A percentile compares a stretch with the other conserved stretches of the same genome.
phyloP scores from a whole-genome alignment of 2,797 vertebrate genomes.

The Alcedo quadribrachys region DNA sequence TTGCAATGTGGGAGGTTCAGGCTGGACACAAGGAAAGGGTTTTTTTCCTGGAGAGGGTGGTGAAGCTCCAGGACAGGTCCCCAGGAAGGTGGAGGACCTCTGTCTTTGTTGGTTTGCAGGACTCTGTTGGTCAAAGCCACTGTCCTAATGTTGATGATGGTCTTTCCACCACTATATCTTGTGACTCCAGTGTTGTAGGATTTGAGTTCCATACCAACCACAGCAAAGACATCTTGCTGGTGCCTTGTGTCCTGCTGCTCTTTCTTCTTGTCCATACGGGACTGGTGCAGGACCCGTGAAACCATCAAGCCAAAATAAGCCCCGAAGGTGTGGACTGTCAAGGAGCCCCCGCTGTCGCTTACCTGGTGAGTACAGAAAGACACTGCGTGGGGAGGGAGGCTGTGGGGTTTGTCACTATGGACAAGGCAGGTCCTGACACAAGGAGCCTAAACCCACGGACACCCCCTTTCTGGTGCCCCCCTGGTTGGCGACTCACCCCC shows the following conservation, averaged over 20 bases:
- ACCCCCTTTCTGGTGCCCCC: background rate
- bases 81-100: background rate
- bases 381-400: accelerated
- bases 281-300: constrained; percentile 83
- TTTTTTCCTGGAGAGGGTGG: background rate
- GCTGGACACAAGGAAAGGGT: accelerated
- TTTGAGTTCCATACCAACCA: constrained; percentile 80
- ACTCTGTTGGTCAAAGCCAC: background rate
- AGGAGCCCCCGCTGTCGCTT: constrained; percentile 88
- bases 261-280: constrained; percentile 79
- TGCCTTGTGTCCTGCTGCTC: constrained; percentile 78
- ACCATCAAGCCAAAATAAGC: constrained; percentile 92
- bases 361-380: constrained; percentile 72
- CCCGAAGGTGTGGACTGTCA: constrained; percentile 93
- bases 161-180: background rate
- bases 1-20: background rate
- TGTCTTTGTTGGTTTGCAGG: background rate
- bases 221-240: constrained; percentile 87
- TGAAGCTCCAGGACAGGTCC: background rate
- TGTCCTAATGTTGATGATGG: accelerated
- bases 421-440: background rate
- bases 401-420: background rate
- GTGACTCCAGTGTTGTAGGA: accelerated
- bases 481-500: constrained; percentile 71
- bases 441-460: background rate